Evolutionary conservation across 2,888 invertebrate genomes (phyloP).

Genomic region (Lithosia quadra): DNA sequence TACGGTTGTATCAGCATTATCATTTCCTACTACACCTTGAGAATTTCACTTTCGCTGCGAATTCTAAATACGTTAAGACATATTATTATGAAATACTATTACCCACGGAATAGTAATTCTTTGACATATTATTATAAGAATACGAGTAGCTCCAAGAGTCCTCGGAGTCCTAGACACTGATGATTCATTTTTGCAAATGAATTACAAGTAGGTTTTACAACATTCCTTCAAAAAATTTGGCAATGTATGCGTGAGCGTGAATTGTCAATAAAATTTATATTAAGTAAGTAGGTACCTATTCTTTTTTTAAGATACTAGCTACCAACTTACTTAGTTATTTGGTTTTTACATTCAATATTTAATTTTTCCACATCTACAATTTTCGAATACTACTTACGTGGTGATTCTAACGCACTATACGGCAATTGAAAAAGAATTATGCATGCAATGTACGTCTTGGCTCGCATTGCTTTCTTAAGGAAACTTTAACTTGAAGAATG

Average conservation of each 20-base stretch:
- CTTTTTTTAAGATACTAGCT: not conserved
- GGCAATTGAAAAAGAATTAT: not conserved
- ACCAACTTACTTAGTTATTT: too few species aligned
- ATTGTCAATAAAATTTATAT: too few species aligned
- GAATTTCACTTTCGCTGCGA: constrained; percentile 82
- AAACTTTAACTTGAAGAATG: not conserved
- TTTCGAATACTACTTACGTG: not conserved
- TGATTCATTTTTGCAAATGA: too few species aligned
- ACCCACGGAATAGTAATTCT: not conserved
- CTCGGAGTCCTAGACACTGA: too few species aligned
- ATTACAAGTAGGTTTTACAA: too few species aligned
- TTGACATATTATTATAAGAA: too few species aligned
- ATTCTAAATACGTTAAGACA: constrained; percentile 40
- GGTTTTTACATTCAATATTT: too few species aligned
- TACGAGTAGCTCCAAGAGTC: too few species aligned
- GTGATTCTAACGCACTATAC: not conserved
- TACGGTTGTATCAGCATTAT: constrained; percentile 65
- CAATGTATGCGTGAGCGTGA: too few species aligned
- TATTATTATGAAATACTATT: constrained; percentile 10
- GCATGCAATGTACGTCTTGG: not conserved
- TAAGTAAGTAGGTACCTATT: not conserved
- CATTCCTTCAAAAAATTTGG: too few species aligned
- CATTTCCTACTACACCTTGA: constrained; percentile 75
- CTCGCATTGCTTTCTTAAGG: not conserved
- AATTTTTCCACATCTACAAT: not conserved